Evolutionary conservation across 2,113 vertebrate species (phyloP).

Genomic region (Peucedramus taeniatus): DNA sequence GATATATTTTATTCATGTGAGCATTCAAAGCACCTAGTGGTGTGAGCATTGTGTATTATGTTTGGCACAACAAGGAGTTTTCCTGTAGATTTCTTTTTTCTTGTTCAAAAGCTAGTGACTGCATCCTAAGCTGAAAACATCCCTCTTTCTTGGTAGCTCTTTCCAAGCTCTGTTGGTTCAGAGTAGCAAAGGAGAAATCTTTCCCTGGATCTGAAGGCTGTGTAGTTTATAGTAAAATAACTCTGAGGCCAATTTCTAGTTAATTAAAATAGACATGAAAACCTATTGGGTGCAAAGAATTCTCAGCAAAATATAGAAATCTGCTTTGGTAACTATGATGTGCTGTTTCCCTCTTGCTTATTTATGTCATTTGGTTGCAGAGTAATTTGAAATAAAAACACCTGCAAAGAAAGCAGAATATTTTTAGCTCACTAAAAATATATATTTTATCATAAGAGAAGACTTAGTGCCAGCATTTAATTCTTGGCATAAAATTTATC

Average conservation of each 20-base stretch:
- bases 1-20: constrained; percentile 35
- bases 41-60: neutral
- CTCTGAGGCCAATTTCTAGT: neutral
- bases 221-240: neutral
- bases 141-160: neutral
- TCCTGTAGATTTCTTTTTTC: neutral
- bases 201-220: neutral
- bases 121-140: neutral
- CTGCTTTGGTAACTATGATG: neutral
- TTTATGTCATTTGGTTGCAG: neutral
- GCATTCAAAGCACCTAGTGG: neutral
- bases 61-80: neutral
- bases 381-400: constrained; percentile 45
- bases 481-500: constrained; percentile 21
- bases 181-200: neutral
- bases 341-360: neutral
- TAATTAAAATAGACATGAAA: neutral
- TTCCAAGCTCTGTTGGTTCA: neutral
- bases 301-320: constrained; percentile 2
- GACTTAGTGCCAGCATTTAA: constrained; percentile 2
- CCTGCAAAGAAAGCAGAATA: constrained; percentile 32
- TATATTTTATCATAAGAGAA: constrained; percentile 23
- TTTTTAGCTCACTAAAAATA: constrained; percentile 44
- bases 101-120: neutral
- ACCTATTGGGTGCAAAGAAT: neutral